Evolutionary conservation across 2,113 vertebrate genomes (phyloP).

Genomic region (Jaculus jaculus): DNA sequence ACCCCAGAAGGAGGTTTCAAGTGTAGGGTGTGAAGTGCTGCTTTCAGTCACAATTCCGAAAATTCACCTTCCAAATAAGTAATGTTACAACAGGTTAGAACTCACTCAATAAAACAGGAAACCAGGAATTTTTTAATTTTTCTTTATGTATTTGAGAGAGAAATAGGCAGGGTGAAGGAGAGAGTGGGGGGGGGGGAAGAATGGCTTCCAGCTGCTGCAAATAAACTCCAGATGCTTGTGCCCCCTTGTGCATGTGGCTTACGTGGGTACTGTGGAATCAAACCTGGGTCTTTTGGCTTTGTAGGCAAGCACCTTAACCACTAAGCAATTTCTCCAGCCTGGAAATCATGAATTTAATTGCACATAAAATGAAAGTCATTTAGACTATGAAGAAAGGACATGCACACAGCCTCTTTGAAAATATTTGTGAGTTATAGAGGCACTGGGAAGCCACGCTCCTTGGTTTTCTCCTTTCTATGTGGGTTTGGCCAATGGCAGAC

Average conservation of each 20-base stretch:
- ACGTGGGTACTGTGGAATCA: too few relatives aligned
- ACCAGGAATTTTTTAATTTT: background rate
- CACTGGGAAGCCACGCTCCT: background rate
- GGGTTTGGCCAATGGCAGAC: background rate
- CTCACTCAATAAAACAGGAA: background rate
- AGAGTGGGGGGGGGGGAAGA: too few relatives aligned
- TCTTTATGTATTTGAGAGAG: too few relatives aligned
- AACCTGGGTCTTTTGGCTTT: too few relatives aligned
- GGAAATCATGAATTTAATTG: background rate
- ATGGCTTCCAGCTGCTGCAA: too few relatives aligned
- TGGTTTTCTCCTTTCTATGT: background rate
- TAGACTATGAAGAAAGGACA: background rate
- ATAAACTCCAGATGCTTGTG: too few relatives aligned
- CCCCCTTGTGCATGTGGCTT: too few relatives aligned
- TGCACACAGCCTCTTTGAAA: background rate
- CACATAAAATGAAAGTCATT: background rate
- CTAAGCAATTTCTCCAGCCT: too few relatives aligned
- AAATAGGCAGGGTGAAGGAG: too few relatives aligned
- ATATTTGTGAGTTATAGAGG: background rate
- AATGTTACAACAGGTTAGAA: background rate
- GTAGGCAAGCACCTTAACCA: too few relatives aligned
- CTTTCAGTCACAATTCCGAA: background rate
- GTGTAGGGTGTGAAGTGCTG: background rate
- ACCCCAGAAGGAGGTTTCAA: background rate
- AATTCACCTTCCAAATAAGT: background rate